Base-by-base conservation (phyloP, 2,888 invertebrate species). In the Girardia tigrina region DNA sequence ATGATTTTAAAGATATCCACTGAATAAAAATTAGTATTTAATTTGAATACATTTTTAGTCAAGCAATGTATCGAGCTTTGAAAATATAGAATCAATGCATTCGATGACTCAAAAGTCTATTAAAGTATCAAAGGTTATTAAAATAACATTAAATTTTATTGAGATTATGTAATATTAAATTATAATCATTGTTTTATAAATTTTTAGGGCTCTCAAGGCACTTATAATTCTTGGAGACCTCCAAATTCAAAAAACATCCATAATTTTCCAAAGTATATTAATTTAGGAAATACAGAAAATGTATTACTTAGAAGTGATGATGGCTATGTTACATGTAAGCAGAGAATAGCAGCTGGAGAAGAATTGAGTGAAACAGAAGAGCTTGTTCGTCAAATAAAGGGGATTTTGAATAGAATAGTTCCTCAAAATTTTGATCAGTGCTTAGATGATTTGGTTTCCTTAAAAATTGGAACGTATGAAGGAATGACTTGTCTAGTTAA, bases 391-490 rank as follows among this genome's bases (percentile, higher is more conserved):
- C 36, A 36, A 36, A 36, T 36, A 12, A 36, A 36, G 16, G 36
- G 36, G 16, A 36, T 36, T 12, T 36, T 36, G 36, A 36, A 36
- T 36, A 36, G 16, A 36, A 36, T 56, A 20, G 56, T 56, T 8
- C 56, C 56, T 20, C 56, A 56, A 56, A 56, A 56, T 56, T 56
- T 56, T 56, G 56, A 56, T 56, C 56, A 56, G 56, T 56, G 56
- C 23, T 23, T 56, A 6, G 56, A 56, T 4, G 56, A 56, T 56
- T 56, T 56, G n/a, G 56, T 56, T 6, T 56, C 56, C 4, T 56
- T 56, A 56, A 56, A 56, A 56, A 56, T 56, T 12, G 56, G 56
- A 6, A 56, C 56, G 6, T 23, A 56, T n/a, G 56, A 56, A 23
- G 56, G 56, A n/a, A 56, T 56, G 56, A 56, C 56, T 12, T 56